Evolutionary conservation across 64 coral and sea anemone species (phyloP).

Genomic region (Anthopleura sola): DNA sequence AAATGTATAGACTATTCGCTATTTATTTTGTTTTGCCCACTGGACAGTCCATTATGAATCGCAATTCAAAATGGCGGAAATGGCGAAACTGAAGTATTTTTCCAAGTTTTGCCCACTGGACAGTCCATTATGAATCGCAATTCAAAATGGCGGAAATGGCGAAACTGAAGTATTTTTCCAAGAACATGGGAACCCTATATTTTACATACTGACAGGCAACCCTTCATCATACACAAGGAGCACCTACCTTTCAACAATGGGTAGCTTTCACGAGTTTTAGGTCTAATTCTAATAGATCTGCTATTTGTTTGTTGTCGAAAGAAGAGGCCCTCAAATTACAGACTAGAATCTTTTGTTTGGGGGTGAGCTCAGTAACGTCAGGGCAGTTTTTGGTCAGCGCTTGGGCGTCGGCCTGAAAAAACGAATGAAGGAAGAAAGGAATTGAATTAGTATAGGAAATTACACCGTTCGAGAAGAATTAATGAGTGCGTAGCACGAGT

Average conservation of each 20-base stretch:
- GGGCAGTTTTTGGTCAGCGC: not conserved
- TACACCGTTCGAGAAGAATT: too few relatives aligned
- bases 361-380: not conserved
- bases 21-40: too few relatives aligned
- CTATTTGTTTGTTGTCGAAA: not conserved
- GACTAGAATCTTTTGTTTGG: not conserved
- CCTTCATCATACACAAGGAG: not conserved
- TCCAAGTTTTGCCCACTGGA: too few relatives aligned
- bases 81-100: too few relatives aligned
- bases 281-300: not conserved
- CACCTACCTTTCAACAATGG: not conserved
- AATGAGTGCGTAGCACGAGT: too few relatives aligned
- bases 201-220: not conserved
- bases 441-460: too few relatives aligned
- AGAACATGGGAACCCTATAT: not conserved
- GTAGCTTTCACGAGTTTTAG: not conserved
- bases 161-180: too few relatives aligned
- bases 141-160: too few relatives aligned
- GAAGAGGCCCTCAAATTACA: not conserved
- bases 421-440: not conserved
- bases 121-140: too few relatives aligned
- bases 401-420: not conserved
- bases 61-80: too few relatives aligned
- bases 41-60: too few relatives aligned
- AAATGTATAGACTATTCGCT: too few relatives aligned